phyloP scores from a whole-genome alignment of 1,140 invertebrate species.

The Temnothorax longispinosus region DNA sequence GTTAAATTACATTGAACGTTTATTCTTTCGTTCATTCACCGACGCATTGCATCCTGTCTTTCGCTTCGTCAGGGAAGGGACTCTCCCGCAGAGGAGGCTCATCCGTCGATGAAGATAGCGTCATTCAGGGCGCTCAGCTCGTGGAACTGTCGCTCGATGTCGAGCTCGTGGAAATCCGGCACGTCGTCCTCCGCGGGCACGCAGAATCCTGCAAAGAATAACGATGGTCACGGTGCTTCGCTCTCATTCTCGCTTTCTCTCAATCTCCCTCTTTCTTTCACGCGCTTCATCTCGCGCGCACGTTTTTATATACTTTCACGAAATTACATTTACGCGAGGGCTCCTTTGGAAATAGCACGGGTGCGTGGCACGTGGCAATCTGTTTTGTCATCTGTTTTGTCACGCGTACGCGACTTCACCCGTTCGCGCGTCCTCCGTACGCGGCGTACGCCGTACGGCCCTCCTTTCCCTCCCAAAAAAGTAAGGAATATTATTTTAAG shows the following conservation, averaged over 20 bases:
- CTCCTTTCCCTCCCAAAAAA: conserved; percentile 76
- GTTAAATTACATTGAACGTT: neutral
- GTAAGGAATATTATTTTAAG: conserved; percentile 84
- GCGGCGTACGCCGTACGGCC: conserved; percentile 69
- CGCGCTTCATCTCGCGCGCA: conserved; percentile 10
- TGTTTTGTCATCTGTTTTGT: conserved; percentile 72
- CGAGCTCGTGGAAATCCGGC: conserved; percentile 82
- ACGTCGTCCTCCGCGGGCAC: conserved; percentile 74
- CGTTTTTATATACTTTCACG: conserved; percentile 33
- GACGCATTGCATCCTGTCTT: neutral
- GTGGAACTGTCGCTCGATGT: conserved; percentile 84
- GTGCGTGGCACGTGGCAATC: conserved; percentile 75
- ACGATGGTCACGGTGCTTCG: neutral
- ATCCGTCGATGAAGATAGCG: conserved; percentile 81
- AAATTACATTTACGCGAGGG: conserved; percentile 47
- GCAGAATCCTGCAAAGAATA: conserved; percentile 77
- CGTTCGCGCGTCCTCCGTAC: conserved; percentile 62
- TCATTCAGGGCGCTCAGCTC: conserved; percentile 82
- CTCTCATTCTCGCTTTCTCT: neutral
- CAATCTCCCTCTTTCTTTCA: neutral
- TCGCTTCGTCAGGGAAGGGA: neutral
- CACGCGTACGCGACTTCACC: conserved; percentile 75
- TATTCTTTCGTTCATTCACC: neutral
- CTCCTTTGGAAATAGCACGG: conserved; percentile 71
- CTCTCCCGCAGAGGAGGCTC: conserved; percentile 2